Base-by-base conservation (phyloP, 64 coral and sea anemone species). In the Pachyseris speciosa region DNA sequence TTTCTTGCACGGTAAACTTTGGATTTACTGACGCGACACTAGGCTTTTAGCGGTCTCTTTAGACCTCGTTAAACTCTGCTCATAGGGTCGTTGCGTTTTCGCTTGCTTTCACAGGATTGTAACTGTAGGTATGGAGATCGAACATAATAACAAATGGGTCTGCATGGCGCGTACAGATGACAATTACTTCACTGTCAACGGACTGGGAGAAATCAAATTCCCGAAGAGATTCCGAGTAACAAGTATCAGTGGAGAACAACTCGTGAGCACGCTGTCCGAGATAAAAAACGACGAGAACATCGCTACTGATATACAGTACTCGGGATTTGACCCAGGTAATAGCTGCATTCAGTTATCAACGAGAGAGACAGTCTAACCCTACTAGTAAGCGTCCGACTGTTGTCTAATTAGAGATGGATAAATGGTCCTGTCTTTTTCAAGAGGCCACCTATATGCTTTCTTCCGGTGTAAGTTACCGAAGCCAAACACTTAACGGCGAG, bases 161-260 rank as follows among this genome's bases (percentile, higher is more conserved):
- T 95, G 93, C 37, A 89, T 95, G 32, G 45, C 61, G 4, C 60
- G 81, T 22, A 26, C 30, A 30, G 63, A 34, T 4, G 86, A 91
- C 41, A 95, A 95, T 29, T 88, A 95, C 38, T 91, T 95, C 12
- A 75, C 36, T 1, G 76, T 84, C 8, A 77, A 80, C 60, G 83
- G 90, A 36, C 50, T 90, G 41, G 93, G 93, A 49, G 30, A 86
- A 58, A 55, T 90, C 1, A 80, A 75, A 19, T 86, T 91, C 53
- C 93, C 93, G 50, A 87, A 91, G 45, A 95, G 36, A 59, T 83
- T 95, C 11, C 70, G 93, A 30, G 16, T 95, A 38, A 95, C 93
- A 27, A 91, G 87, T 15, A 85, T 95, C 53, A 85, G 44, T 32
- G 86, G 86, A 9, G 93, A 95, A 49, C 93, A 91, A 37, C 63